Evolutionary conservation across 2,888 invertebrate genomes (phyloP).

Genomic region (Tipula lateralis): DNA sequence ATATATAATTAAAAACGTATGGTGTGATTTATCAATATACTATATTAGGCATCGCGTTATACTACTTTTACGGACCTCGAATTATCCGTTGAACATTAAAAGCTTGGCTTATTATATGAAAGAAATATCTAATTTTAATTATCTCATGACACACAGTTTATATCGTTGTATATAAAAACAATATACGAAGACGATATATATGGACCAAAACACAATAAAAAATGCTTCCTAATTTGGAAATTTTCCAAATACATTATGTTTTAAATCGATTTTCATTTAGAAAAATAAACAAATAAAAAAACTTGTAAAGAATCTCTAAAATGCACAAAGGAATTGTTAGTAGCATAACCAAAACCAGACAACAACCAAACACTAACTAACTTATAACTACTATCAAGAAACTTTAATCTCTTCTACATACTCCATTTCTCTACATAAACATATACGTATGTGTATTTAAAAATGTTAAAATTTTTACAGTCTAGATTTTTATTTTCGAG

Average conservation of each 20-base stretch:
- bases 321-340: slow-evolving; percentile 7
- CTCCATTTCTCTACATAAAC: not conserved
- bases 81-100: not conserved
- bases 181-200: not conserved
- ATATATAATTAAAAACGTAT: not conserved
- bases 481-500: not conserved
- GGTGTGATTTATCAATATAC: not conserved
- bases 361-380: not conserved
- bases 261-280: not conserved
- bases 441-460: not conserved
- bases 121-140: not conserved
- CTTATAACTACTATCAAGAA: not conserved
- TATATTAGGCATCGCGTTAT: not conserved
- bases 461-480: not conserved
- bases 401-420: not conserved
- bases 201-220: no score
- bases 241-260: not conserved
- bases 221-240: not conserved
- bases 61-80: not conserved
- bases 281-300: not conserved
- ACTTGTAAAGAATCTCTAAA: not conserved
- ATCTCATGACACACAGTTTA: not conserved
- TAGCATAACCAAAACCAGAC: slow-evolving; percentile 1
- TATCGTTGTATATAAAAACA: not conserved
- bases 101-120: not conserved